Evolutionary conservation across 2,113 vertebrate species (phyloP).

Genomic region (Podiceps cristatus): DNA sequence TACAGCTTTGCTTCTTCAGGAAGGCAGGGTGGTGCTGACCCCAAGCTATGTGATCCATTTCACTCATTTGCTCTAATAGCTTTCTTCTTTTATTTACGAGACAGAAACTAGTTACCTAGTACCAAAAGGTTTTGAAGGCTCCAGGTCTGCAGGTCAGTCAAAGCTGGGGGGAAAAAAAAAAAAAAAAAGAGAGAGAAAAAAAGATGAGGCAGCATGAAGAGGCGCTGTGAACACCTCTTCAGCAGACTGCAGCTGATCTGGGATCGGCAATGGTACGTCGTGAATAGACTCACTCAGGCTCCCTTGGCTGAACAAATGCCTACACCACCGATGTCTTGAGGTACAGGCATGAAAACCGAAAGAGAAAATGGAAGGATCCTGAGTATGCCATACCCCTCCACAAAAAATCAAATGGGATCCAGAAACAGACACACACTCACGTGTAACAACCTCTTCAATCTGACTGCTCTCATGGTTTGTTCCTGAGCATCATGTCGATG

Average conservation of each 20-base stretch:
- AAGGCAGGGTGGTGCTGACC: background rate
- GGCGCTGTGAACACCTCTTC: background rate
- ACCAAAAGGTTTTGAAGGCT: background rate
- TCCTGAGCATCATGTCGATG: background rate
- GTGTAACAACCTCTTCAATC: background rate
- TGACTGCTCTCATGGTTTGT: background rate
- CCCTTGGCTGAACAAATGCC: background rate
- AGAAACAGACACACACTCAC: background rate
- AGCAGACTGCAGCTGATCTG: background rate
- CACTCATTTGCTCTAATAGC: background rate
- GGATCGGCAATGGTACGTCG: background rate
- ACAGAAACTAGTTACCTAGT: background rate
- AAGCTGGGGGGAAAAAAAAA: background rate
- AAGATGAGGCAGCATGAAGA: background rate
- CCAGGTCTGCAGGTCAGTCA: background rate
- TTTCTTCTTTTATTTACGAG: background rate
- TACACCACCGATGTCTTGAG: background rate
- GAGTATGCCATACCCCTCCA: accelerated
- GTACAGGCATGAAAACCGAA: background rate
- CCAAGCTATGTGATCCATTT: background rate
- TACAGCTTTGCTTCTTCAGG: background rate
- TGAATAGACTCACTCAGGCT: background rate
- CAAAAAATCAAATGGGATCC: background rate
- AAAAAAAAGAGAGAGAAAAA: background rate
- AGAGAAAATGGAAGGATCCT: background rate